Base-by-base conservation (phyloP, 2,888 invertebrate species). In the Rhagophthalmus giganteus region DNA sequence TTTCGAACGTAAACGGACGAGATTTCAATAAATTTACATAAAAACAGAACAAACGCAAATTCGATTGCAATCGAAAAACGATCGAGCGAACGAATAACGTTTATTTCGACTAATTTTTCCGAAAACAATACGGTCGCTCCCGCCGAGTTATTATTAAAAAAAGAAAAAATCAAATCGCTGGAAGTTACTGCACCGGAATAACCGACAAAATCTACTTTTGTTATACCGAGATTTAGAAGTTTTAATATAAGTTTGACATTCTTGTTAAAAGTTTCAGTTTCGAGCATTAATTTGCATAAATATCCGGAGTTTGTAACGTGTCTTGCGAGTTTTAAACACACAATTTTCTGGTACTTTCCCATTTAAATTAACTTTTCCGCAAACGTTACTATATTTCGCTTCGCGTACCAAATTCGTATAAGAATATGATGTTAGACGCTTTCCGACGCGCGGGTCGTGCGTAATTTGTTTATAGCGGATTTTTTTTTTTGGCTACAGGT, bases 1-100 rank as follows among this genome's bases (percentile, higher is more conserved):
- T n/a, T n/a, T n/a, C n/a, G n/a, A n/a, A n/a, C n/a, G n/a, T n/a
- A n/a, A n/a, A n/a, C n/a, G 30, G 2, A n/a, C 12, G 2, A 30
- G 13, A 30, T 30, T 30, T 30, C 10, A 30, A 30, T 30, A 13
- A 13, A 30, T 30, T 30, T 27, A 34, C 38, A 49, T 28, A 31
- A 39, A 31, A 33, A 39, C 44, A 44, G 45, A 45, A 45, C 34
- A n/a, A 42, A 34, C 20, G 38, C 30, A 44, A 53, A 48, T 42
- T 41, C 53, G 48, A 39, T 48, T 53, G 48, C 48, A 53, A 53
- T 53, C 48, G 53, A 48, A 53, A 46, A 47, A 33, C 27, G 53
- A 30, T 37, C 20, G 27, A 26, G 33, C 35, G 38, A n/a, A n/a
- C n/a, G n/a, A n/a, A n/a, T n/a, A n/a, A n/a, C n/a, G n/a, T n/a